Evolutionary conservation across 2,797 vertebrate species (phyloP).

Genomic region (Natrix natrix): DNA sequence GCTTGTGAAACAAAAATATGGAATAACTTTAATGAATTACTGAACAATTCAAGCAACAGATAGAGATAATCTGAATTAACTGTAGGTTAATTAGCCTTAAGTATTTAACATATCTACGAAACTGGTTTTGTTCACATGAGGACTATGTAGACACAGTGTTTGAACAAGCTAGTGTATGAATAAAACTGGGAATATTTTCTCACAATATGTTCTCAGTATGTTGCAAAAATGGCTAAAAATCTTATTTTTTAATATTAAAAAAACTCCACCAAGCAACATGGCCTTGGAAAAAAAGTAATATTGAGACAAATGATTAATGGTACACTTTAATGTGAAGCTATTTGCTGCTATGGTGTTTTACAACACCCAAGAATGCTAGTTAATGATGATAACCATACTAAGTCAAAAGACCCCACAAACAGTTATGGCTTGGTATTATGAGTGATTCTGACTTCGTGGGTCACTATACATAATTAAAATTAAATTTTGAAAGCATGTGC

Average conservation of each 20-base stretch:
- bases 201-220: neutral
- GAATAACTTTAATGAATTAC: neutral
- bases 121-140: neutral
- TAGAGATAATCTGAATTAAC: neutral
- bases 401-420: neutral
- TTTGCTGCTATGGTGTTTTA: neutral
- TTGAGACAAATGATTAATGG: neutral
- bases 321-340: neutral
- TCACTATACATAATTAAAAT: neutral
- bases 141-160: neutral
- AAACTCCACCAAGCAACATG: neutral
- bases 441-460: neutral
- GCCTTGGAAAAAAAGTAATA: neutral
- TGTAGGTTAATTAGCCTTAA: no score
- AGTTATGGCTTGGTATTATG: neutral
- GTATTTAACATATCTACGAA: neutral
- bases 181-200: neutral
- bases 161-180: neutral
- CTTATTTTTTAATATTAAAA: neutral
- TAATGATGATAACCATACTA: neutral
- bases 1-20: neutral
- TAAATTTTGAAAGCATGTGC: neutral
- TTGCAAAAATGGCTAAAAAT: neutral
- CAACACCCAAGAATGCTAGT: neutral
- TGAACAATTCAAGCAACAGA: neutral